Conservation (phyloP, 2,888 invertebrate species). For the Yponomeuta sedellus region DNA sequence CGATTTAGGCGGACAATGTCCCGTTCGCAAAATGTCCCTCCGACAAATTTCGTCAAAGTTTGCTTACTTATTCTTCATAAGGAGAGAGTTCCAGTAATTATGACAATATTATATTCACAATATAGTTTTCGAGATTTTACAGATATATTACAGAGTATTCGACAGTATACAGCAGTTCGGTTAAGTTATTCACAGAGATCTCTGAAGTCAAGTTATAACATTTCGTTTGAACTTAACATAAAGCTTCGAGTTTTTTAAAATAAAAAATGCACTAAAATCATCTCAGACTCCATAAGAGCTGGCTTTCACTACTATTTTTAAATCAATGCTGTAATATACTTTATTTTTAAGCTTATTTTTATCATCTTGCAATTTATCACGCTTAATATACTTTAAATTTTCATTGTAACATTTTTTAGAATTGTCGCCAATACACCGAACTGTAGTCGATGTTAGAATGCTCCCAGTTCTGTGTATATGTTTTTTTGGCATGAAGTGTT, state of each 20-base stretch:
- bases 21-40: too few relatives aligned
- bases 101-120: conserved; percentile 31
- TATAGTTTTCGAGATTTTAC: conserved; percentile 64
- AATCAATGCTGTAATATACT: conserved; percentile 60
- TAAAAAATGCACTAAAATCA: conserved; percentile 43
- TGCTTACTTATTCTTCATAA: conserved; percentile 12
- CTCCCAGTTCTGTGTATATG: conserved; percentile 28
- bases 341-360: conserved; percentile 61
- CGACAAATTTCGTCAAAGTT: conserved; percentile 7
- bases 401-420: conserved; percentile 47
- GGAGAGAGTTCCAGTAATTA: conserved; percentile 4
- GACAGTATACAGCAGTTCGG: conserved; percentile 61
- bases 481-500: conserved; percentile 55
- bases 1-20: too few relatives aligned
- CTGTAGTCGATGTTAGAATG: conserved; percentile 18
- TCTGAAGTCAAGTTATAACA: conserved; percentile 73
- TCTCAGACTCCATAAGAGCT: conserved; percentile 56
- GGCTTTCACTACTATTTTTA: conserved; percentile 40
- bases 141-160: conserved; percentile 45
- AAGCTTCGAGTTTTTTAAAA: conserved; percentile 43
- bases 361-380: conserved; percentile 56
- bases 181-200: conserved; percentile 50
- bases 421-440: conserved; percentile 24
- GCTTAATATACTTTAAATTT: conserved; percentile 52
- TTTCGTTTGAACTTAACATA: conserved; percentile 57